Evolutionary conservation across 2,797 vertebrate genomes (phyloP).

Genomic region (Acanthopagrus latus): DNA sequence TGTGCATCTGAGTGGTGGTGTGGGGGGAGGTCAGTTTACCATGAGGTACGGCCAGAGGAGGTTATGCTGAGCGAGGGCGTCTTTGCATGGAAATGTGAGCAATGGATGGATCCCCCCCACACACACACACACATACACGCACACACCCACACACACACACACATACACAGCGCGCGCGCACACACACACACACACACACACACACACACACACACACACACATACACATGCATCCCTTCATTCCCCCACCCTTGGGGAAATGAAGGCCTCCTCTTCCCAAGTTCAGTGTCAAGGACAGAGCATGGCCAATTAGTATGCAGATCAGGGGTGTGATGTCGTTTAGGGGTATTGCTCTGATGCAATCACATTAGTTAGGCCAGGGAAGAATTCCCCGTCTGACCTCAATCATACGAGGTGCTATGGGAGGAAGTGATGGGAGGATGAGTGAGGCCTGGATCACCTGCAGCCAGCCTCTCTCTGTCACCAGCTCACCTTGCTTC

Average conservation of each 20-base stretch:
- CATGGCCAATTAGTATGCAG: conserved; percentile 95
- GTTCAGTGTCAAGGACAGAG: conserved; percentile 92
- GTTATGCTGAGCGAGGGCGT: conserved; percentile 77
- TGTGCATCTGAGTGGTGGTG: conserved; percentile 6
- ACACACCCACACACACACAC: neutral
- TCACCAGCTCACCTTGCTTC: conserved; percentile 35
- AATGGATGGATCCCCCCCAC: conserved; percentile 77
- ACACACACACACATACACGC: conserved; percentile 1
- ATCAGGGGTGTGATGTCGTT: conserved; percentile 91
- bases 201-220: neutral
- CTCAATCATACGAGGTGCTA: conserved; percentile 90
- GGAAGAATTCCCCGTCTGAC: conserved; percentile 91
- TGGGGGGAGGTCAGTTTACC: conserved; percentile 40
- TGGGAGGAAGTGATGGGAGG: conserved; percentile 65
- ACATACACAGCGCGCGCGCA: no score
- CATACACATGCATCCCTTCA: conserved; percentile 3
- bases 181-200: conserved; percentile 4
- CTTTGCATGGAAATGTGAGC: conserved; percentile 91
- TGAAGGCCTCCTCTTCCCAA: conserved; percentile 76
- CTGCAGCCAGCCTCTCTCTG: conserved; percentile 46
- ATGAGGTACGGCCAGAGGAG: conserved; percentile 71
- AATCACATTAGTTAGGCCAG: conserved; percentile 96
- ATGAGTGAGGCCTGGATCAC: conserved; percentile 36
- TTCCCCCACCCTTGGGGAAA: conserved; percentile 40
- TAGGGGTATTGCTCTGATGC: conserved; percentile 97